A percentile compares a stretch with the other conserved stretches of the same genome.
Conservation (phyloP, 2,888 invertebrate genomes). For the Drosophila seclusa region DNA sequence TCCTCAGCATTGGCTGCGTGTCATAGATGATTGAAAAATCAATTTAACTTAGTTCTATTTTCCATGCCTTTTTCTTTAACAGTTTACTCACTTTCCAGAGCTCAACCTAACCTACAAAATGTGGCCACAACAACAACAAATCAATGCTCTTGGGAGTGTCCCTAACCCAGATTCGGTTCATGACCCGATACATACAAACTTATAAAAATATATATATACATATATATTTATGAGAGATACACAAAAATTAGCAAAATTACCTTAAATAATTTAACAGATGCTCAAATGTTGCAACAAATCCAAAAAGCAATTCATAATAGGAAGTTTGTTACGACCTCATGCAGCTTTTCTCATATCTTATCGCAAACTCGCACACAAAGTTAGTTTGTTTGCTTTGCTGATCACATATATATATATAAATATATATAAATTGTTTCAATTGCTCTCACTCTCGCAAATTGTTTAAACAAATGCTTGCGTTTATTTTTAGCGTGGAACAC, state of each 20-base stretch:
- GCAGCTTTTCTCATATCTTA: slow-evolving; percentile 52
- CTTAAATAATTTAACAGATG: slow-evolving; percentile 30
- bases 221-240: slow-evolving; percentile 1
- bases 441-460: slow-evolving; percentile 35
- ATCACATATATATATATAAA: slow-evolving; percentile 19
- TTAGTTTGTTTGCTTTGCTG: slow-evolving; percentile 51
- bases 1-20: background rate
- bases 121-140: slow-evolving; percentile 14
- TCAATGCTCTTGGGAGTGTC: slow-evolving; percentile 59
- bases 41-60: slow-evolving; percentile 47
- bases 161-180: slow-evolving; percentile 68
- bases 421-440: slow-evolving; percentile 22
- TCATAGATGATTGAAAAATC: slow-evolving; percentile 49
- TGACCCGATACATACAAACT: slow-evolving; percentile 19
- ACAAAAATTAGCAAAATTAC: slow-evolving; percentile 48
- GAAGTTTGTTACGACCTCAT: slow-evolving; percentile 16
- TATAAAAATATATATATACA: background rate
- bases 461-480: slow-evolving; percentile 65
- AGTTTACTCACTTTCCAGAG: slow-evolving; percentile 11
- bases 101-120: slow-evolving; percentile 43
- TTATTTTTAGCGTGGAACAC: slow-evolving; percentile 33
- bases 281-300: background rate
- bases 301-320: slow-evolving; percentile 15
- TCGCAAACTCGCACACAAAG: slow-evolving; percentile 25
- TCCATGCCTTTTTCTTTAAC: background rate